phyloP scores from a whole-genome alignment of 2,797 vertebrate genomes.

The Taenioides sp. region DNA sequence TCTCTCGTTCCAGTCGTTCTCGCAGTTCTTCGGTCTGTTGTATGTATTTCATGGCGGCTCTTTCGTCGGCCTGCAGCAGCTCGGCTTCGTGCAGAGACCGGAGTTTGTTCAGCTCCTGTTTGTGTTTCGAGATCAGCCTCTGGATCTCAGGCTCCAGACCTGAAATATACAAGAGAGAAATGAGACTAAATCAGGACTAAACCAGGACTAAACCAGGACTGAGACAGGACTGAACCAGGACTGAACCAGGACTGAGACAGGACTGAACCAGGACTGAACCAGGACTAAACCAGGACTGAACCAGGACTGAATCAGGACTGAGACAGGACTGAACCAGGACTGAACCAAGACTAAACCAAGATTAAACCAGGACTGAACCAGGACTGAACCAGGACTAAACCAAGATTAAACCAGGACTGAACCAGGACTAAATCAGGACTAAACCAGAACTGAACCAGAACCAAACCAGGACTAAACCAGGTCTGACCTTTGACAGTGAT shows the following conservation, averaged over 20 bases:
- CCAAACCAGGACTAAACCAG: not conserved
- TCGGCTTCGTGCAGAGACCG: constrained; percentile 86
- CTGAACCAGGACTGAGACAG: not conserved
- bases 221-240: not conserved
- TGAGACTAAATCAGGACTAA: not conserved
- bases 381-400: not conserved
- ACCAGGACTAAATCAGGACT: not conserved
- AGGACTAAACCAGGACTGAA: not conserved
- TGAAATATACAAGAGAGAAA: constrained; percentile 41
- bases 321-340: not conserved
- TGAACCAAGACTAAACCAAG: not conserved
- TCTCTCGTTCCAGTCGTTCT: constrained; percentile 82
- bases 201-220: not conserved
- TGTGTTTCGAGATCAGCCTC: constrained; percentile 90
- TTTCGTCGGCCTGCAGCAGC: constrained; percentile 85
- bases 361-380: not conserved
- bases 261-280: not conserved
- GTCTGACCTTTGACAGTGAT: constrained; percentile 90
- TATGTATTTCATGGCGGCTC: constrained; percentile 80
- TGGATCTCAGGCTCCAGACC: constrained; percentile 96
- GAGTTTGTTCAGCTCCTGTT: constrained; percentile 88
- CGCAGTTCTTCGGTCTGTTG: constrained; percentile 85
- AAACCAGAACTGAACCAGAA: not conserved
- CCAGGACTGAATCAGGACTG: not conserved
- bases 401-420: not conserved